Evolutionary conservation across 2,888 invertebrate species (phyloP).

Genomic region (Neoascia interrupta): DNA sequence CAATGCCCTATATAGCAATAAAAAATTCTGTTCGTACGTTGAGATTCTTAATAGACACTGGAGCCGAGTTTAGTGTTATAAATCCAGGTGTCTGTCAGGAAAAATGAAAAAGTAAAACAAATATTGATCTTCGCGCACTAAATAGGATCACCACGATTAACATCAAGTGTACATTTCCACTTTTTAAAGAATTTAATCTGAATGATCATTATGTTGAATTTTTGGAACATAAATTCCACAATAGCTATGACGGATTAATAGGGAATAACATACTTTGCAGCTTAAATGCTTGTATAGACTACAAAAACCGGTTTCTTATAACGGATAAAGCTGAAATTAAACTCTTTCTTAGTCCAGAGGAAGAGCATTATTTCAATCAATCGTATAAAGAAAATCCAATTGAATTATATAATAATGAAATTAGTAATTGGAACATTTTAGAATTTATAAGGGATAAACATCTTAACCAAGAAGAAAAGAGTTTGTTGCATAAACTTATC

Average conservation of each 20-base stretch:
- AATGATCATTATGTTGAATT: neutral
- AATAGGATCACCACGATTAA: neutral
- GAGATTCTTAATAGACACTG: neutral
- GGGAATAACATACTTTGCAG: neutral
- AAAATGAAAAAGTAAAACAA: neutral
- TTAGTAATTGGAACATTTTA: neutral
- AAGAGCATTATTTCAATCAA: neutral
- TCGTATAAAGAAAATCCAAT: neutral
- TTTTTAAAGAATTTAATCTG: neutral
- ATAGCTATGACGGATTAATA: slow-evolving; percentile 5
- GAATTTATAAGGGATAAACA: neutral
- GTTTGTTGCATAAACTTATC: neutral
- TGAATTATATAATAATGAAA: neutral
- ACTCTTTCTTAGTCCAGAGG: neutral
- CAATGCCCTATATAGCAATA: slow-evolving; percentile 5
- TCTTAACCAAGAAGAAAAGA: neutral
- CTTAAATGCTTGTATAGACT: neutral
- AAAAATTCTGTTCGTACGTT: neutral
- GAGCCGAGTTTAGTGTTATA: neutral
- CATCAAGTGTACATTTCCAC: neutral
- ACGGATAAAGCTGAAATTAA: neutral
- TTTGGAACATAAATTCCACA: neutral
- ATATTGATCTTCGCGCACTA: neutral
- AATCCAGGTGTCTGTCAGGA: neutral
- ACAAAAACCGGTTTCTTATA: neutral